Base-by-base conservation (phyloP, 1,140 invertebrate species). In the Neocloeon triangulifer region DNA sequence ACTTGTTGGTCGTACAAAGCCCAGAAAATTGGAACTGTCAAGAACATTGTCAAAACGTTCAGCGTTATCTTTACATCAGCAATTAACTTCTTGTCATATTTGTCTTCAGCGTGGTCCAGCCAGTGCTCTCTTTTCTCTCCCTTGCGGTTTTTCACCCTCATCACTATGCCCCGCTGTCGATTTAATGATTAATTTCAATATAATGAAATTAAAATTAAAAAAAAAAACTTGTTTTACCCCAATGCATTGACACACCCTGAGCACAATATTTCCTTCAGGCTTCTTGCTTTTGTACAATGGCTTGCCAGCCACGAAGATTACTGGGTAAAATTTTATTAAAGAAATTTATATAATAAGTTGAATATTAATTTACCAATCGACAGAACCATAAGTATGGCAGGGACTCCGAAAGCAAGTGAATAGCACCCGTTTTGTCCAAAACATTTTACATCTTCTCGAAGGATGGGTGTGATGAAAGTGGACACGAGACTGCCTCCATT, bases 21-120 rank as follows among this genome's bases (percentile, higher is more conserved):
- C 86, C 86, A 92, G 49, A 88, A 94, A 2, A 92, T 48, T 5
- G 85, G 84, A 2, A 89, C 44, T 0, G 85, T 82, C 16, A 82
- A 46, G 47, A 79, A 91, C 12, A 92, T 50, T 22, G 69, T 53
- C 1, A 89, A 47, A 5, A 92, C 65, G 26, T 61, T 61, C 1
- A 88, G 43, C 1, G 76, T 54, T 6, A 60, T 51, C 48, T 81
- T 84, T 2, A 84, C 64, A 41, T 92, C 84, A 5, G 56, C 48
- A 26, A 91, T 69, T 37, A 80, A 55, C 14, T 56, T 47, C 23
- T 47, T 39, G 19, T 72, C 71, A 49, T 66, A 89, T 39, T 60
- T 61, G 28, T 69, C 66, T 27, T 69, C 60, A 1, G 80, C 75
- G 47, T 73, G 60, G 44, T 89, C 77, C 27, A 89, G 43, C 78